Evolutionary conservation across 2,113 vertebrate genomes (phyloP).

Genomic region (Neoarius graeffei): DNA sequence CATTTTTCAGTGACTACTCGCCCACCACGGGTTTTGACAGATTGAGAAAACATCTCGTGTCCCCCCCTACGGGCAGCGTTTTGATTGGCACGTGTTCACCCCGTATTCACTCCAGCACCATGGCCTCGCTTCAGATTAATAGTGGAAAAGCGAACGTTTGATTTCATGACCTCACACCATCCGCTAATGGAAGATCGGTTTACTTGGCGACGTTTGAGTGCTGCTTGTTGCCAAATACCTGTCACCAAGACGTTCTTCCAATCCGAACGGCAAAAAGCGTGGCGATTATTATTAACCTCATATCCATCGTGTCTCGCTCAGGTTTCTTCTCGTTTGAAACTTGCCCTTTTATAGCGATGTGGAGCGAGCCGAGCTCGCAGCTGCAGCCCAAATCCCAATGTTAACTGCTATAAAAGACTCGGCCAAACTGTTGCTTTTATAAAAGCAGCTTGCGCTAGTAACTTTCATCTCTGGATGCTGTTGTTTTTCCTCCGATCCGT

Average conservation of each 20-base stretch:
- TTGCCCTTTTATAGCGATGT: slow-evolving; percentile 40
- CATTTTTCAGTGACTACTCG: background rate
- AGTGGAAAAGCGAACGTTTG: slow-evolving; percentile 21
- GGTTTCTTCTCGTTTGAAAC: background rate
- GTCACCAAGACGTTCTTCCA: background rate
- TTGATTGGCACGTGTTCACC: slow-evolving; percentile 28
- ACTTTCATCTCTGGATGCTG: slow-evolving; percentile 37
- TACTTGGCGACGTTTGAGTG: slow-evolving; percentile 12
- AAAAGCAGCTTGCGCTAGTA: slow-evolving; percentile 18
- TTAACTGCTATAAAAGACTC: slow-evolving; percentile 31
- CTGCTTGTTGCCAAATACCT: background rate
- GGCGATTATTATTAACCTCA: slow-evolving; percentile 9
- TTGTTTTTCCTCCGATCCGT: slow-evolving; percentile 34
- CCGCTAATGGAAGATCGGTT: slow-evolving; percentile 27
- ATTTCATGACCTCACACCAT: slow-evolving; percentile 33
- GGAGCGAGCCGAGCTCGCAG: background rate
- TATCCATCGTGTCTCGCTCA: background rate
- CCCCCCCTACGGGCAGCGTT: slow-evolving; percentile 15
- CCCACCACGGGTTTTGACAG: slow-evolving; percentile 15
- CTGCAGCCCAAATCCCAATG: slow-evolving; percentile 16
- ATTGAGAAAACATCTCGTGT: slow-evolving; percentile 20
- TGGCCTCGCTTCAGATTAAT: slow-evolving; percentile 31
- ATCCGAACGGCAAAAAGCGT: background rate
- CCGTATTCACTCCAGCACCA: background rate
- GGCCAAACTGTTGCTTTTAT: slow-evolving; percentile 27